A percentile compares a stretch with the other conserved stretches of the same genome.
phyloP scores from a whole-genome alignment of 1,140 invertebrate species.

The Tetramorium alpestre region DNA sequence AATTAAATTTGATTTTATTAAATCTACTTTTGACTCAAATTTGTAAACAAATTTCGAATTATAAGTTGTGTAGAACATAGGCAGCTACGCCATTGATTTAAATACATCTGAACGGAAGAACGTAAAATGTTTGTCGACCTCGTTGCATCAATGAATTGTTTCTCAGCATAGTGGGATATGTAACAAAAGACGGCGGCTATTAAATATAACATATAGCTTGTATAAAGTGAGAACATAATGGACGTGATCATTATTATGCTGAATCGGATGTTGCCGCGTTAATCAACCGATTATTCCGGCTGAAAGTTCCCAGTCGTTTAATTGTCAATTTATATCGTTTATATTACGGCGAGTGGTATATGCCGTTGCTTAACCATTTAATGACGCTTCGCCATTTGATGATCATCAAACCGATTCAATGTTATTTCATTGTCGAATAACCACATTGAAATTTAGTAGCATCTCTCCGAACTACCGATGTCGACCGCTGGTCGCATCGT shows the following conservation, averaged over 20 bases:
- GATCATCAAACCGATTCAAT: not conserved
- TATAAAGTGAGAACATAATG: constrained; percentile 22
- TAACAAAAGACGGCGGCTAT: constrained; percentile 2
- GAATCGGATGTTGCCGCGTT: constrained; percentile 3
- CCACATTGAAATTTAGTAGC: not conserved
- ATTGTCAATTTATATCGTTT: constrained; percentile 18
- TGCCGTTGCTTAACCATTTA: not conserved
- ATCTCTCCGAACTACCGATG: not conserved
- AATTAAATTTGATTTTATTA: not conserved
- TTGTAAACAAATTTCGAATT: not conserved
- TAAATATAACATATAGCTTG: constrained; percentile 26
- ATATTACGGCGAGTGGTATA: not conserved
- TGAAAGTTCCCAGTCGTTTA: constrained; percentile 18
- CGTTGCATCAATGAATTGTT: constrained; percentile 35
- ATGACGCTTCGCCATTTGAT: not conserved
- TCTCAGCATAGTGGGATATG: not conserved
- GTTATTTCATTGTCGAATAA: not conserved
- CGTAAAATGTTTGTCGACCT: constrained; percentile 37
- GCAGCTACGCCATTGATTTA: constrained; percentile 45
- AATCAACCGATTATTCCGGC: not conserved
- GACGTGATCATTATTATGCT: not conserved
- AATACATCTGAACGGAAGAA: constrained; percentile 53
- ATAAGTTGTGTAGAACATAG: constrained; percentile 19
- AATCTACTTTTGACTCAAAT: not conserved
- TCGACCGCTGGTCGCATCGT: not conserved